Conservation (phyloP, 2,113 vertebrate species). For the Pitta sordida region DNA sequence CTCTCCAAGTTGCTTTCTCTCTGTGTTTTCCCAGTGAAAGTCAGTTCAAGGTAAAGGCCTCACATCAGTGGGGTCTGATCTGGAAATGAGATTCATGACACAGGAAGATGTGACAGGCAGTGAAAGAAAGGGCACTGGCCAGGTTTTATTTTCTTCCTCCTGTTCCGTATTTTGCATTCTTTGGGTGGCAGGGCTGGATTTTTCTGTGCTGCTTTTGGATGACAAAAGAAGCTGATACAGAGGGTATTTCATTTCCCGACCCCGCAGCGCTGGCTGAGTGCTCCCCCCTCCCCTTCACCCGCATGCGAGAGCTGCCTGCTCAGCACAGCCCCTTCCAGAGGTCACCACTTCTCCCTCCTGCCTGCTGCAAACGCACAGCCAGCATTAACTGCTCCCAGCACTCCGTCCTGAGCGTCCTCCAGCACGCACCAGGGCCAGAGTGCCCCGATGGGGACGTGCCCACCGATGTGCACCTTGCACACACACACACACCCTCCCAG, state of each 20-base stretch:
- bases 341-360: conserved; percentile 6
- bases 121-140: not conserved
- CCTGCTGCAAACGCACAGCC: not conserved
- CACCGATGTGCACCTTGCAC: not conserved
- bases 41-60: not conserved
- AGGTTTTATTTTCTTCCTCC: conserved; percentile 7
- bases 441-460: not conserved
- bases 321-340: conserved; percentile 62
- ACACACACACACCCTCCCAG: accelerated
- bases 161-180: not conserved
- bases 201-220: not conserved
- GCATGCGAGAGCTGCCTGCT: conserved; percentile 26
- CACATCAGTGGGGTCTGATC: not conserved
- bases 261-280: not conserved
- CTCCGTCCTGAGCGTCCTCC: not conserved
- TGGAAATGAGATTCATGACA: not conserved
- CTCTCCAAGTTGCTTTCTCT: not conserved
- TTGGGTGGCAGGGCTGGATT: not conserved
- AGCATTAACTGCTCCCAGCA: not conserved
- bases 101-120: not conserved
- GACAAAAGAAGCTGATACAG: conserved; percentile 51
- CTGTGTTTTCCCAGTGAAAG: not conserved
- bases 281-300: not conserved
- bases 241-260: conserved; percentile 59
- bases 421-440: accelerated